These are phyloP conservation scores for Halcyon malimbica DNA, from an alignment of 2,113 vertebrate genomes.

Conservation along the genomic window DNA sequence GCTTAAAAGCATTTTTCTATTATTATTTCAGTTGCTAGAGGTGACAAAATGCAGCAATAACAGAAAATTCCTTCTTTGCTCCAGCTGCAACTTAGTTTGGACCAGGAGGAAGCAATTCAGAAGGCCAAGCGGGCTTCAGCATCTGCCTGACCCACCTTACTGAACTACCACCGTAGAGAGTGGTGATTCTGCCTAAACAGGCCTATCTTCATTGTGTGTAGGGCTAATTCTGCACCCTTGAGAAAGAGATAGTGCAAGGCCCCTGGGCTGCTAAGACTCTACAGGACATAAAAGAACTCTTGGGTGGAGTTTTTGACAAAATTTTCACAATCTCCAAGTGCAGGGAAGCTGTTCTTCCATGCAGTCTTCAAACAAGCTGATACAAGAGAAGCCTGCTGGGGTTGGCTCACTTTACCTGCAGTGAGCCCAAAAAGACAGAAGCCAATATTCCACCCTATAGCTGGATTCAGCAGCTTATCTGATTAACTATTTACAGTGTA, in stretches of 20 bases:
- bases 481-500: constrained; percentile 5
- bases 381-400: constrained; percentile 14
- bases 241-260: background rate
- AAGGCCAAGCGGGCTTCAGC: background rate
- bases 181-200: background rate
- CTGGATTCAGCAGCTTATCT: constrained; percentile 7
- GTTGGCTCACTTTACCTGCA: background rate
- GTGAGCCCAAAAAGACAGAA: background rate
- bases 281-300: background rate
- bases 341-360: background rate
- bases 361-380: constrained; percentile 35
- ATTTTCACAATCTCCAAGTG: background rate
- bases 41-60: background rate
- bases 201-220: background rate
- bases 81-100: background rate
- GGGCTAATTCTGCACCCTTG: background rate
- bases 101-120: background rate
- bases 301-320: background rate
- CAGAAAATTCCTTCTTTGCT: background rate
- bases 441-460: background rate
- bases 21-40: background rate
- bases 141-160: background rate
- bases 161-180: background rate
- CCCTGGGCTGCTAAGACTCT: background rate
- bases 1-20: background rate